These are phyloP conservation scores for Murina feae DNA, from an alignment of 2,113 vertebrate species.

Conservation along the genomic window DNA sequence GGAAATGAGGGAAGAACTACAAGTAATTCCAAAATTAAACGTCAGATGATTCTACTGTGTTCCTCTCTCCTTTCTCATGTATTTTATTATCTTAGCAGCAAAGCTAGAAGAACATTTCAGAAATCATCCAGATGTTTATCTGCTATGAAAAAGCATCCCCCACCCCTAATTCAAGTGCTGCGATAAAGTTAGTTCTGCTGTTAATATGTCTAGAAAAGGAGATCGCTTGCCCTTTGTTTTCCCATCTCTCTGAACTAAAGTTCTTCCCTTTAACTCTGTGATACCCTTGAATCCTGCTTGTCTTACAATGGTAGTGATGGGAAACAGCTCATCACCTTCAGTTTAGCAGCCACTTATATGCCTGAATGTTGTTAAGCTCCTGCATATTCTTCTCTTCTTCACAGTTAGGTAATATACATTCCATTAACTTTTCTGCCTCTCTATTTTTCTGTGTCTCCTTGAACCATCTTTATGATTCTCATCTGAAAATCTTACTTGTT, in stretches of 20 bases:
- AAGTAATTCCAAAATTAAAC: background rate
- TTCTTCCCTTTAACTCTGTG: background rate
- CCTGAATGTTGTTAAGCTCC: background rate
- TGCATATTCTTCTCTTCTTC: background rate
- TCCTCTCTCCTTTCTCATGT: background rate
- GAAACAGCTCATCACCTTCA: background rate
- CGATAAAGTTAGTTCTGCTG: background rate
- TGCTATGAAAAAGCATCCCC: background rate
- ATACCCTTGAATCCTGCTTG: background rate
- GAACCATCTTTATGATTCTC: background rate
- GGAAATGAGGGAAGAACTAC: background rate
- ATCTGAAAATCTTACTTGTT: background rate
- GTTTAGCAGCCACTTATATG: background rate
- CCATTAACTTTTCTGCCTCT: background rate
- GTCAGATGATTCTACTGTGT: background rate
- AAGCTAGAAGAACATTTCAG: conserved; percentile 23
- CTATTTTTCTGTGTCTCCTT: background rate
- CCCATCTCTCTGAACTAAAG: background rate
- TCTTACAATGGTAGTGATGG: background rate
- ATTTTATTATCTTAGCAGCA: background rate
- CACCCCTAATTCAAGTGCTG: background rate
- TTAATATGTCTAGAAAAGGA: background rate
- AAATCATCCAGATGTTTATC: background rate
- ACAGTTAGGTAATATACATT: background rate
- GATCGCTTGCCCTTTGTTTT: background rate